Evolutionary conservation across 2,797 vertebrate species (phyloP).

Genomic region (Coccyzus lansbergi): DNA sequence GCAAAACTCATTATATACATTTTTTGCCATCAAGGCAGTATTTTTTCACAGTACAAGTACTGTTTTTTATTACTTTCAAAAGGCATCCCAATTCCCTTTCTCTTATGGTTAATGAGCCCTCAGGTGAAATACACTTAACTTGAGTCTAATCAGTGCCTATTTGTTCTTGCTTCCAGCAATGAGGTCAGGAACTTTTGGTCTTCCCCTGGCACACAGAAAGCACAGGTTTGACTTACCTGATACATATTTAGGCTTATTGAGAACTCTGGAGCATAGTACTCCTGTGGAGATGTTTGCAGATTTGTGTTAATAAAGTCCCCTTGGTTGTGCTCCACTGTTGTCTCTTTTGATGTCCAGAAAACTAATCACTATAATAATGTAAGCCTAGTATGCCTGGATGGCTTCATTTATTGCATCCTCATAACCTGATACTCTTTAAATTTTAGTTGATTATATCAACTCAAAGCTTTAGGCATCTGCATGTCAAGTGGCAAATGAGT

Average conservation of each 20-base stretch:
- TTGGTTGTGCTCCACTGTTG: not conserved
- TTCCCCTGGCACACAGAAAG: conserved; percentile 47
- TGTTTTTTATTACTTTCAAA: conserved; percentile 60
- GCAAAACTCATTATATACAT: conserved; percentile 56
- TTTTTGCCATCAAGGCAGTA: conserved; percentile 66
- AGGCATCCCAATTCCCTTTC: conserved; percentile 60
- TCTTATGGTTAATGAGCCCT: conserved; percentile 70
- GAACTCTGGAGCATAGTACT: conserved; percentile 54
- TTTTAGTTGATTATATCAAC: not conserved
- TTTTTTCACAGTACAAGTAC: conserved; percentile 62
- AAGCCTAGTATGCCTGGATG: conserved; percentile 16
- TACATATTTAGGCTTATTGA: conserved; percentile 53
- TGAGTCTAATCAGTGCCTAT: conserved; percentile 68
- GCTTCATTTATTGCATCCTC: conserved; percentile 27
- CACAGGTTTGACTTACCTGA: conserved; percentile 36
- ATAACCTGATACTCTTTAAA: not conserved
- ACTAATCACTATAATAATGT: conserved; percentile 41
- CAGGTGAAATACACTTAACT: conserved; percentile 65
- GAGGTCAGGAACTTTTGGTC: conserved; percentile 69
- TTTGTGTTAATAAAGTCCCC: conserved; percentile 55
- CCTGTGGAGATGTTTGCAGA: conserved; percentile 55
- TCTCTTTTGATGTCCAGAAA: conserved; percentile 65
- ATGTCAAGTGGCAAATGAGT: not conserved
- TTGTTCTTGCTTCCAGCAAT: conserved; percentile 68
- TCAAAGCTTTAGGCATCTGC: not conserved